Base-by-base conservation (phyloP, 2,797 vertebrate genomes). In the Molossus molossus region DNA sequence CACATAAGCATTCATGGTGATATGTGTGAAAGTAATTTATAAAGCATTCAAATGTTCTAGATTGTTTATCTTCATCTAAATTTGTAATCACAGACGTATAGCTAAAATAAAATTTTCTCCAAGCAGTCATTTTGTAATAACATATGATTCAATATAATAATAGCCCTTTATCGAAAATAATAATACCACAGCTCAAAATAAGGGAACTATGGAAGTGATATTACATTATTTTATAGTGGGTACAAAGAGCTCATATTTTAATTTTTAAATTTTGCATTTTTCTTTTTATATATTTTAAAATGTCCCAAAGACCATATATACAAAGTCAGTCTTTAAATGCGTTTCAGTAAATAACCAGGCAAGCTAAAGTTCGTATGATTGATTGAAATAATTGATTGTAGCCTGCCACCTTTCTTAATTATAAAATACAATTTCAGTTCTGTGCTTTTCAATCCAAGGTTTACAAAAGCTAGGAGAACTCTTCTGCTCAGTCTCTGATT, bases 401-500 rank as follows among this genome's bases (percentile, higher is more conserved):
- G 8, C 55, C 77, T 94, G 92, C 92, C 83, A 85, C 96, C 97
- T 97, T 94, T 93, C 96, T 97, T 98, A 99, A 99, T 99, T 99
- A 99, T 97, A 98, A 98, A 99, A 99, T 98, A 98, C 98, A 98
- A 99, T 99, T 98, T 98, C 97, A 98, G 98, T 98, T 98, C 98
- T 97, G 72, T 98, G 97, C 96, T 98, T 98, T 98, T 92, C 73
- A 97, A 98, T 97, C 98, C 98, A 97, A 99, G 98, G 98, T 98
- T 98, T 97, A 96, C 97, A 98, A 98, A 98, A 98, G 94, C 97
- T 90, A 92, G 95, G 95, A 97, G 97, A 98, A 98, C 97, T 97
- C 92, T 98, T 98, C 98, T 98, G 98, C 99, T 99, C 98, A 98
- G 95, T 96, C 98, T 98, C 98, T 99, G 98, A 99, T 99, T 99